Base-by-base conservation (phyloP, 53 echinoderm and acorn worm species). In the Echinometra lucunter region DNA sequence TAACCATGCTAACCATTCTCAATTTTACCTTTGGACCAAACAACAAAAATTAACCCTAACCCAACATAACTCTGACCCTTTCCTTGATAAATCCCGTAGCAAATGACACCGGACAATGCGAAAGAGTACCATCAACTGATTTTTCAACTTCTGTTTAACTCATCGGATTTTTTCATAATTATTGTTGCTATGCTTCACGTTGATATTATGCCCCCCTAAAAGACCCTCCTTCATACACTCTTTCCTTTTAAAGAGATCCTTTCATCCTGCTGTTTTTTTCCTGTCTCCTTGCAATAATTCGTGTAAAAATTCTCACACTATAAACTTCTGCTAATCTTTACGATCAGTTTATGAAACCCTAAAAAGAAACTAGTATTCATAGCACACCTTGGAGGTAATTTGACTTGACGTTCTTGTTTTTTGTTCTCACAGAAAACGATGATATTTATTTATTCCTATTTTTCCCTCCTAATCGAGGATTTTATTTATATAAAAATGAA, bases 341-440 rank as follows among this genome's bases (percentile, higher is more conserved):
- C n/a, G 19, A 75, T 75, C 78, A 78, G 40, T 40, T 78, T 42
- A 40, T 19, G 42, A 19, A 40, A 19, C 78, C 78, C 18, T 38
- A 19, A 42, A 5, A 78, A 19, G 42, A 78, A 6, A 78, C 42
- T 35, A 75, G 37, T 75, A 19, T 40, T 75, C 75, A 2, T 38
- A 38, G 19, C 19, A 75, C 75, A 78, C 78, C 44, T 78, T 9
- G 21, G 21, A 19, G 42, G 78, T 38, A 42, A 78, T 78, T 56
- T 42, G 38, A 40, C 78, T 78, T 78, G 78, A 78, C 78, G 78
- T 42, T 78, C n/a, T n/a, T n/a, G n/a, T n/a, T n/a, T n/a, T n/a
- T n/a, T n/a, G n/a, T n/a, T n/a, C n/a, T n/a, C n/a, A n/a, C n/a
- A n/a, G n/a, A n/a, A n/a, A n/a, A n/a, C n/a, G n/a, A n/a, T n/a